Evolutionary conservation across 2,888 invertebrate genomes (phyloP).

Genomic region (Caenorhabditis parvicauda): DNA sequence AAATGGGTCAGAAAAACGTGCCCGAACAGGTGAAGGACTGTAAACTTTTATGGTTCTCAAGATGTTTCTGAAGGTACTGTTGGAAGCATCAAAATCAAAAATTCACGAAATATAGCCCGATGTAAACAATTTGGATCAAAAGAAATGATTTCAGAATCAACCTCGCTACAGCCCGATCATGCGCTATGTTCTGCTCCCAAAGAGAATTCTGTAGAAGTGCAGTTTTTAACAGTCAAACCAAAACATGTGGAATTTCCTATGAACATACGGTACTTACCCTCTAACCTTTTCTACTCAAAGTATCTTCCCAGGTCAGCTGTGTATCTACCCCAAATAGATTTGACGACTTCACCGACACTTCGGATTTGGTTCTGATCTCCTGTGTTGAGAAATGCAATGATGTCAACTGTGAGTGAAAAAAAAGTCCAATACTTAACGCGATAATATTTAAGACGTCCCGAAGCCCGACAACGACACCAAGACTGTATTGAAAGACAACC

Average conservation of each 20-base stretch:
- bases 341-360: slow-evolving; percentile 28
- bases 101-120: no score
- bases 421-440: not conserved
- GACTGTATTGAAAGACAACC: no score
- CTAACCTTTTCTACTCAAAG: not conserved
- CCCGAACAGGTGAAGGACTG: no score
- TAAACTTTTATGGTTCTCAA: no score
- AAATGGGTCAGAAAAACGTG: no score
- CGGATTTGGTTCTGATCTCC: slow-evolving; percentile 34
- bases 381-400: slow-evolving; percentile 41
- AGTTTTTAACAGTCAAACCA: slow-evolving; percentile 48
- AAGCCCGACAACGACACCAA: no score
- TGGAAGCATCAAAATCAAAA: no score
- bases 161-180: slow-evolving; percentile 45
- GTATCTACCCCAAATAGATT: slow-evolving; percentile 30
- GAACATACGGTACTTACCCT: slow-evolving; percentile 41
- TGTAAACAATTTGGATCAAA: no score
- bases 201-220: slow-evolving; percentile 59
- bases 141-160: slow-evolving; percentile 48
- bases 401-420: not conserved
- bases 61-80: no score
- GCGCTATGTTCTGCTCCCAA: slow-evolving; percentile 54
- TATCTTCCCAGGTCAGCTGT: no score
- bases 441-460: no score
- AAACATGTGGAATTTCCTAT: slow-evolving; percentile 55